Evolutionary conservation across 2,888 invertebrate genomes (phyloP).

Genomic region (Villa cingulata): DNA sequence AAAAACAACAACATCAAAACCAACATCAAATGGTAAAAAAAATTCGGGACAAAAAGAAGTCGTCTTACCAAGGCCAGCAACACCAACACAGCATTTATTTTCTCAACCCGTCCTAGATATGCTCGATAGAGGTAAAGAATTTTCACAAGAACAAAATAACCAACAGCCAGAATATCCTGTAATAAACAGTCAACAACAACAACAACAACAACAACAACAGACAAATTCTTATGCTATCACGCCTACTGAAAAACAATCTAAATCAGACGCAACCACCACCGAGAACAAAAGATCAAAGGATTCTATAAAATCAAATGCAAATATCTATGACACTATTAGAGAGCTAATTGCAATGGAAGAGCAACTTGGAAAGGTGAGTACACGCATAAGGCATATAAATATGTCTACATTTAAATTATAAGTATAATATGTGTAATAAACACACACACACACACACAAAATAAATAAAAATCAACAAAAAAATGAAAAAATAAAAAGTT

Average conservation of each 20-base stretch:
- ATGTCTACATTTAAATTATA: no score
- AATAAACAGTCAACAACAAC: not conserved
- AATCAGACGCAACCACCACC: not conserved
- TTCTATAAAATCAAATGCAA: slow-evolving; percentile 7
- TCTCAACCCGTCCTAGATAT: slow-evolving; percentile 40
- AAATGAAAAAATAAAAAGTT: no score
- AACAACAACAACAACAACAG: not conserved
- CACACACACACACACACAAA: no score
- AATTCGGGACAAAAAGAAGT: slow-evolving; percentile 48
- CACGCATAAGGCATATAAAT: no score
- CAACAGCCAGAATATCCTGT: no score
- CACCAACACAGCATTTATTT: slow-evolving; percentile 34
- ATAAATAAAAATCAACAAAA: no score
- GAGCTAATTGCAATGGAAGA: slow-evolving; percentile 43
- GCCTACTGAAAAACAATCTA: not conserved
- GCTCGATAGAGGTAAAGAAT: not conserved
- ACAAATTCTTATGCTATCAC: not conserved
- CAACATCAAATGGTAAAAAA: slow-evolving; percentile 35
- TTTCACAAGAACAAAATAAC: not conserved
- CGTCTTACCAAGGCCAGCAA: slow-evolving; percentile 45
- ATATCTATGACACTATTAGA: slow-evolving; percentile 42
- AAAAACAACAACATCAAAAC: slow-evolving; percentile 38
- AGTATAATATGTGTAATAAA: no score
- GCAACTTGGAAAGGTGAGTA: slow-evolving; percentile 15
- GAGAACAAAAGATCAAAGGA: slow-evolving; percentile 11